phyloP scores from a whole-genome alignment of 64 coral and sea anemone genomes.

The Dendronephthya gigantea region DNA sequence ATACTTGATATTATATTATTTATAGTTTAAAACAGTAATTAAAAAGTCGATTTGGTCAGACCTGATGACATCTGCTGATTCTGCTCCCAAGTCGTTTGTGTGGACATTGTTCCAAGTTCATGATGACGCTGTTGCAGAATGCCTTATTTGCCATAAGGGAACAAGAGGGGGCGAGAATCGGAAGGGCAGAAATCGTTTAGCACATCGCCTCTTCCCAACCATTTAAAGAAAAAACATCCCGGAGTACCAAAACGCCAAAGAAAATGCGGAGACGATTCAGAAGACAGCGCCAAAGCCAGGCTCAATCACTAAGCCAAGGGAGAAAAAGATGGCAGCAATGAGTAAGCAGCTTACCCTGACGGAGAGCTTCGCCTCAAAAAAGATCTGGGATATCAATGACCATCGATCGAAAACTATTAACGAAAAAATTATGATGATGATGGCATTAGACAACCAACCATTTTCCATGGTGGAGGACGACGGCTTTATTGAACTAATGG shows the following conservation, averaged over 20 bases:
- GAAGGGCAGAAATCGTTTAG: constrained; percentile 8
- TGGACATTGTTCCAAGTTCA: neutral
- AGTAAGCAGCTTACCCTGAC: neutral
- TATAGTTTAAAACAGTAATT: neutral
- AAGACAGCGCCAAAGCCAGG: neutral
- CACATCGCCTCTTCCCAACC: neutral
- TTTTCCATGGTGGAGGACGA: constrained; percentile 18
- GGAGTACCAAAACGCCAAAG: neutral
- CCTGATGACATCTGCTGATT: neutral
- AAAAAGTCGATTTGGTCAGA: neutral
- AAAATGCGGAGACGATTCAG: neutral
- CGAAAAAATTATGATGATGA: constrained; percentile 12
- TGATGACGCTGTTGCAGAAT: constrained; percentile 5
- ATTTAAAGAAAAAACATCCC: neutral
- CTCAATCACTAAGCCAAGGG: neutral
- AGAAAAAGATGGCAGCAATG: constrained; percentile 1
- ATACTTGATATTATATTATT: neutral
- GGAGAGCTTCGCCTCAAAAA: neutral
- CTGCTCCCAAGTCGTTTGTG: neutral
- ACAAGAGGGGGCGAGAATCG: neutral
- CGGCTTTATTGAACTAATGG: constrained; percentile 2
- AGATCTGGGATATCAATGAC: constrained; percentile 11
- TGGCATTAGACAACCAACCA: constrained; percentile 16
- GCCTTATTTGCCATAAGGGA: neutral
- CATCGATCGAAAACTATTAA: neutral